Evolutionary conservation across 2,113 vertebrate species (phyloP), one percentile per base, ranked within the genome.

Genomic region (Rhinichthys klamathensis): DNA sequence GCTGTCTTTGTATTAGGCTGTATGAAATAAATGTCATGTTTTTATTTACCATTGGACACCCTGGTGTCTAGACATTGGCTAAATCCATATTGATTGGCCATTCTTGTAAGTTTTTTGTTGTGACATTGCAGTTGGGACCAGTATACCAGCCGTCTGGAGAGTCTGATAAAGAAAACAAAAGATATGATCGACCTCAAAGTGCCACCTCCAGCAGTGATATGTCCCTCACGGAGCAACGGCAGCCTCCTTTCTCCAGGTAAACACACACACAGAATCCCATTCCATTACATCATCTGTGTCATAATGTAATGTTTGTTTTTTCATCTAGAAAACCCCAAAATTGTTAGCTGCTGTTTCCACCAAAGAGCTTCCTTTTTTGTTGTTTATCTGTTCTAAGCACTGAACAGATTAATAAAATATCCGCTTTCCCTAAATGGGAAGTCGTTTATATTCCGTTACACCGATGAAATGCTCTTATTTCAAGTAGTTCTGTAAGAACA

Each of bases 161-260:
- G 92, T 99, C 98, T 0, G 98, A 99, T 91, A 99, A 99, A 91
- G 98, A 99, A 90, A 99, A 99, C 91, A 98, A 97, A 88, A 94
- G 91, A 85, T 95, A 97, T 13, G 97, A 97, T 80, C 94, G 96
- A 82, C 95, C 96, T 27, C 96, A 95, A 1, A 99, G 97, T 82
- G 96, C 97, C 32, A 96, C 96, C 56, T 99, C 98, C 0, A 98
- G 97, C 91, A 98, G 98, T 54, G 98, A 99, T 84, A 91, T 96
- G 91, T 99, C 97, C 3, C 93, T 98, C 4, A 96, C 96, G 0
- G 97, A 98, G 32, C 95, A 95, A 0, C 92, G 90, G 80, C 88
- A 92, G 38, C 91, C 90, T 63, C 93, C 94, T 0, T 93, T 97
- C 10, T 91, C 94, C 84, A 97, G 97, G 98, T 99, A 93, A 83